These are phyloP conservation scores for Octonoba sinensis DNA, from an alignment of 2,888 invertebrate species.

Conservation along the genomic window DNA sequence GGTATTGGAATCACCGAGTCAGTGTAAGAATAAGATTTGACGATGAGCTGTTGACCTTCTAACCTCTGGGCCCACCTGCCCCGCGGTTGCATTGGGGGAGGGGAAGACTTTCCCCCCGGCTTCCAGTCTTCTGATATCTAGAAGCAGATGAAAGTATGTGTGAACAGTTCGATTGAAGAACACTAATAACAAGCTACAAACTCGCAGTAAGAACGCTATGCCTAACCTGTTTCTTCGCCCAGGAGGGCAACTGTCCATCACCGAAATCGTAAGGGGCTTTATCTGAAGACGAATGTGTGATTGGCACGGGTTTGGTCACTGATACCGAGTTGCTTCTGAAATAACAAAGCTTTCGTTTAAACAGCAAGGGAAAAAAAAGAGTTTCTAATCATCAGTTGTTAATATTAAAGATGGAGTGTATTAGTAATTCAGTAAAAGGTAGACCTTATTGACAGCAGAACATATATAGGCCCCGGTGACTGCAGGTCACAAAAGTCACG, in stretches of 20 bases:
- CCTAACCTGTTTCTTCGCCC: slow-evolving; percentile 87
- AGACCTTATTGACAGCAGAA: too few species aligned
- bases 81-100: slow-evolving; percentile 75
- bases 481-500: too few species aligned
- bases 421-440: too few species aligned
- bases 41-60: slow-evolving; percentile 75
- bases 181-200: too few species aligned
- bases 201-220: too few species aligned
- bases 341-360: neutral
- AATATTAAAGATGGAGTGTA: too few species aligned
- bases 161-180: too few species aligned
- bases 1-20: slow-evolving; percentile 76
- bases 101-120: slow-evolving; percentile 15
- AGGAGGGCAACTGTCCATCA: slow-evolving; percentile 78
- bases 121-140: slow-evolving; percentile 53
- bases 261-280: slow-evolving; percentile 45
- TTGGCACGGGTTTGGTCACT: slow-evolving; percentile 54
- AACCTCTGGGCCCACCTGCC: slow-evolving; percentile 92
- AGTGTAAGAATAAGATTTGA: slow-evolving; percentile 77
- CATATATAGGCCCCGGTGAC: too few species aligned
- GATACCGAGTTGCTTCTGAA: slow-evolving; percentile 54
- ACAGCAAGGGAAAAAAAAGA: neutral
- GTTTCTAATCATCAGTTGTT: too few species aligned
- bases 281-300: neutral
- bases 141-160: neutral